Evolutionary conservation across 2,888 invertebrate species (phyloP).

Genomic region (Tineola bisselliella): DNA sequence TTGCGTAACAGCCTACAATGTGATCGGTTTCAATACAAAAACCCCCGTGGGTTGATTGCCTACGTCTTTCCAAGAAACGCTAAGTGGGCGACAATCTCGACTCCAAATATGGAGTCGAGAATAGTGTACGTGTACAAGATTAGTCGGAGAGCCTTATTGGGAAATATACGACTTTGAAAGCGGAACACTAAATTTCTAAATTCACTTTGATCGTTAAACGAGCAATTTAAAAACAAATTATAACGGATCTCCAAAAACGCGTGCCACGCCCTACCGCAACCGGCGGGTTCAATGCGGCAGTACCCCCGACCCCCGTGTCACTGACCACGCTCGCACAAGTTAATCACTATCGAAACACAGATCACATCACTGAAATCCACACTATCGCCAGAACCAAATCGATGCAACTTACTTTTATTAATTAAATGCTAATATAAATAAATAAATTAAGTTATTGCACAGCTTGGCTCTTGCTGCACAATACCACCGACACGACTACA

Average conservation of each 20-base stretch:
- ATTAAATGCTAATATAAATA: conserved; percentile 61
- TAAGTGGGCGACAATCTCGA: neutral
- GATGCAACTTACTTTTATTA: conserved; percentile 59
- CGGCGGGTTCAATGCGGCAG: conserved; percentile 32
- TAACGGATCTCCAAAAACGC: conserved; percentile 22
- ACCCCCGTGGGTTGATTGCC: neutral
- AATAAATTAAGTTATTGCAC: conserved; percentile 66
- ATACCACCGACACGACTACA: conserved; percentile 57
- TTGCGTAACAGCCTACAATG: too few species aligned
- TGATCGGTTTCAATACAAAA: neutral
- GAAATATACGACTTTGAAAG: neutral
- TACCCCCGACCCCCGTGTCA: conserved; percentile 43
- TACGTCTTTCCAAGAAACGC: neutral
- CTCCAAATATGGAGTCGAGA: conserved; percentile 1
- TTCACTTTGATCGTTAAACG: neutral
- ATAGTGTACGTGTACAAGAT: neutral
- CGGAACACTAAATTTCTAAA: conserved; percentile 4
- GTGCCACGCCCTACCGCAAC: conserved; percentile 68
- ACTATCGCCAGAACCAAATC: neutral
- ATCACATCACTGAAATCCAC: neutral
- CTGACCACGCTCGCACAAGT: conserved; percentile 40
- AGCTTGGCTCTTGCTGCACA: conserved; percentile 61
- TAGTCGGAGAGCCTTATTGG: neutral
- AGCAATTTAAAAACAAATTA: conserved; percentile 1
- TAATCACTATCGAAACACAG: conserved; percentile 30